phyloP scores from a whole-genome alignment of 2,797 vertebrate species.

The Lacerta bilineata region DNA sequence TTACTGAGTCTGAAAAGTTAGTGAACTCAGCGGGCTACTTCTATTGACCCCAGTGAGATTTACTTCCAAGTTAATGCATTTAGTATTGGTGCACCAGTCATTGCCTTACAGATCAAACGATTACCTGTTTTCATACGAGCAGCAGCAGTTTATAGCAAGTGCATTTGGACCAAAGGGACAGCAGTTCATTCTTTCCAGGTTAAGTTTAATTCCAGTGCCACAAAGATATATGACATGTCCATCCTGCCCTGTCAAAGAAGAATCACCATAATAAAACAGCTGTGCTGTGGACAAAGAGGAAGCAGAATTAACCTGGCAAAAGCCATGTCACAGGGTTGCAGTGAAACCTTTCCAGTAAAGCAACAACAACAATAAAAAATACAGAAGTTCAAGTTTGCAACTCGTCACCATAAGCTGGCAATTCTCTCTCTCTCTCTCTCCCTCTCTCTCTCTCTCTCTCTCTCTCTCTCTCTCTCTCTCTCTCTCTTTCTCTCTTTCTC shows the following conservation, averaged over 20 bases:
- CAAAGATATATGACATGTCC: slow-evolving; percentile 33
- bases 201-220: slow-evolving; percentile 39
- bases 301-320: slow-evolving; percentile 35
- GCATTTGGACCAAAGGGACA: neutral
- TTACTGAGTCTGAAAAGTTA: neutral
- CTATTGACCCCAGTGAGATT: neutral
- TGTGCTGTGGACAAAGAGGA: slow-evolving; percentile 30
- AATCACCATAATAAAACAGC: slow-evolving; percentile 31
- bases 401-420: neutral
- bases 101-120: neutral
- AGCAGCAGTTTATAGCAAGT: neutral
- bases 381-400: slow-evolving; percentile 7
- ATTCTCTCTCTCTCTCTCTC: neutral
- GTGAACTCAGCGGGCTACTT: neutral
- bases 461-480: no score
- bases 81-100: neutral
- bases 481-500: no score
- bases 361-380: accelerated
- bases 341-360: neutral
- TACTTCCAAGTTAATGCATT: neutral
- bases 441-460: no score
- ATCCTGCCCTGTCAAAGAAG: slow-evolving; percentile 27
- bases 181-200: slow-evolving; percentile 33
- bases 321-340: neutral
- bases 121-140: neutral